Evolutionary conservation across 2,113 vertebrate species (phyloP), one percentile per base, ranked within the genome.

Genomic region (Acrocephalus kingi): DNA sequence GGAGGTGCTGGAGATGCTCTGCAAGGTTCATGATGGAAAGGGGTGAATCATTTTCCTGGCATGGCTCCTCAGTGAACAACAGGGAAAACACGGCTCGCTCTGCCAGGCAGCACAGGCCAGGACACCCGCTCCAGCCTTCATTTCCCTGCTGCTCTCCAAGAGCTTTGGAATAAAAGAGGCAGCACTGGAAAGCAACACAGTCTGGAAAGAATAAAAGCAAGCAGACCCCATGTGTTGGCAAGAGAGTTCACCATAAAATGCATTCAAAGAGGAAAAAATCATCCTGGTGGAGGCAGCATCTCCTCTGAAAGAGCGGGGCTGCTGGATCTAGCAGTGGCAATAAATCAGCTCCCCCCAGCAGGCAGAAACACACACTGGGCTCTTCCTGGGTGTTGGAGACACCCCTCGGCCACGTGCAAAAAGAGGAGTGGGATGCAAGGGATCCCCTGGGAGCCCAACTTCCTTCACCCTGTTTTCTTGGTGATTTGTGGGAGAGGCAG

Each of bases 191-290:
- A 97, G 88, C 79, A 87, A 73, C 0, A 10, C 74, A 93, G 92
- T 81, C 93, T 95, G 89, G 61, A 93, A 97, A 72, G 83, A 96
- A 97, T 93, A 94, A 96, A 97, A 90, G 91, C 90, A 83, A 89
- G 81, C 45, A 7, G 94, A 95, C 80, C 71, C 82, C 93, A 64
- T 79, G 69, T 84, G 81, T 25, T 96, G 94, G 89, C 91, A 94
- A 85, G 51, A 86, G 67, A 89, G 84, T 72, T 92, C 86, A 89
- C 71, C n/a, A 55, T 91, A 75, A 96, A 96, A 95, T 8, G 31
- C 55, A 62, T 75, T 95, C 83, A 84, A 93, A 96, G 91, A 52
- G 79, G 25, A 62, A 80, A 88, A 94, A 96, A 61, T 33, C 48
- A 67, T 55, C 84, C 86, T 94, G 95, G 95, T 81, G 28, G 87